Conservation (phyloP, 2,113 vertebrate genomes). For the Lophura nycthemera region DNA sequence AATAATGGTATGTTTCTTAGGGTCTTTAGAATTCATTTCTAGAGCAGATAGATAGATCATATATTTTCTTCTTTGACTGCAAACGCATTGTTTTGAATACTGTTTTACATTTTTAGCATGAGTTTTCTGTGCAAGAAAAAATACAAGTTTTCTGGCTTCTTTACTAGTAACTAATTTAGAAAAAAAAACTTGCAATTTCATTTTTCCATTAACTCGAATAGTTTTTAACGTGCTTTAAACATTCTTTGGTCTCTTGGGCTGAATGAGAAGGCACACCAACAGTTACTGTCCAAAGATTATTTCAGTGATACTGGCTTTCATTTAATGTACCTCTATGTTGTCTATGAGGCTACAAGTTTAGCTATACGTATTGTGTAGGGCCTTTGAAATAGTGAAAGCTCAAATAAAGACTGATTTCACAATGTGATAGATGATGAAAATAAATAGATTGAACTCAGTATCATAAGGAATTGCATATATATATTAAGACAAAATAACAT, state of each 20-base stretch:
- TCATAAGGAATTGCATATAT: neutral
- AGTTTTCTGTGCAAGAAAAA: neutral
- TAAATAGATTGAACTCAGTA: neutral
- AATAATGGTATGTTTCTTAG: neutral
- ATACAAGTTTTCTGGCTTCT: neutral
- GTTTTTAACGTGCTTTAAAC: neutral
- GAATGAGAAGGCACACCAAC: neutral
- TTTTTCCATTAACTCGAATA: slow-evolving; percentile 32
- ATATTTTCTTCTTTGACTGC: neutral
- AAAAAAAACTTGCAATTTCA: neutral
- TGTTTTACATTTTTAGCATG: neutral
- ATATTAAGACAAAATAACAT: neutral
- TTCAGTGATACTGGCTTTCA: neutral
- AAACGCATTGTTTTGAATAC: neutral
- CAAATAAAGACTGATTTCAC: neutral
- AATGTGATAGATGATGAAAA: neutral
- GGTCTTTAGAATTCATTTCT: neutral
- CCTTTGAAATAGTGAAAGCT: neutral
- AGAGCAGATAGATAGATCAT: neutral
- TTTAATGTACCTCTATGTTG: neutral
- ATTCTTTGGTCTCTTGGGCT: neutral
- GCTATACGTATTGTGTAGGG: neutral
- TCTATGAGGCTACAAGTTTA: neutral
- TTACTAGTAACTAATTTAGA: neutral
- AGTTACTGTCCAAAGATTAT: neutral